Evolutionary conservation across 2,888 invertebrate species (phyloP), one percentile per base, ranked within the genome.

Genomic region (Mythimna impura): DNA sequence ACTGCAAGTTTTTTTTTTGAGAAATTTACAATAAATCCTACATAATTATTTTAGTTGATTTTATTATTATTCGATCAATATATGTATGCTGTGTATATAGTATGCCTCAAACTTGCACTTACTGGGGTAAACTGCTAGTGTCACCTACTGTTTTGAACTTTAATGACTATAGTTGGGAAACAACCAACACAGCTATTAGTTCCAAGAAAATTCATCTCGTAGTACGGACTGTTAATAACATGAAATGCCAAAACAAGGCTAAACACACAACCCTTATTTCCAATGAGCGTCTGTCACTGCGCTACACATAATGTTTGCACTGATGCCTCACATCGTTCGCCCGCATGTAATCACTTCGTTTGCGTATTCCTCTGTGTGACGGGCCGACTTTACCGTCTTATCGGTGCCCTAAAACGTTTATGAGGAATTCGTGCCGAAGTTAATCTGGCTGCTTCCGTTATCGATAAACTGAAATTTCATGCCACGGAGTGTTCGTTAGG

Each of bases 401-500:
- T 93, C 93, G 93, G 89, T 91, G 91, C 87, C 92, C 93, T 91
- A 90, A 91, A 94, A 93, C 90, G 93, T 93, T 93, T 94, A 93
- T 93, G 93, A 93, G 94, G 89, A 92, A 92, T 93, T 94, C 94
- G 94, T 94, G 94, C 91, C 92, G 86, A 87, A 90, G 91, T 90
- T 94, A 94, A 94, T 95, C 94, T 93, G 89, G 89, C 86, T 87
- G 86, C 92, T 95, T 95, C 94, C 95, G 94, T 86, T 92, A 91
- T 91, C 94, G 94, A 94, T 94, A 93, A 94, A 93, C 92, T 89
- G 89, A 92, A 93, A 92, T 90, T 93, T 90, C 90, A 89, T 89
- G 88, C 87, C 84, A 85, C 82, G 73, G 84, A 85, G 84, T 82
- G 83, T 87, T 87, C 84, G 82, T 78, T 78, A 71, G 84, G 87